Evolutionary conservation across 2,113 vertebrate species (phyloP), one percentile per base, ranked within the genome.

Genomic region (Colinus virginianus): DNA sequence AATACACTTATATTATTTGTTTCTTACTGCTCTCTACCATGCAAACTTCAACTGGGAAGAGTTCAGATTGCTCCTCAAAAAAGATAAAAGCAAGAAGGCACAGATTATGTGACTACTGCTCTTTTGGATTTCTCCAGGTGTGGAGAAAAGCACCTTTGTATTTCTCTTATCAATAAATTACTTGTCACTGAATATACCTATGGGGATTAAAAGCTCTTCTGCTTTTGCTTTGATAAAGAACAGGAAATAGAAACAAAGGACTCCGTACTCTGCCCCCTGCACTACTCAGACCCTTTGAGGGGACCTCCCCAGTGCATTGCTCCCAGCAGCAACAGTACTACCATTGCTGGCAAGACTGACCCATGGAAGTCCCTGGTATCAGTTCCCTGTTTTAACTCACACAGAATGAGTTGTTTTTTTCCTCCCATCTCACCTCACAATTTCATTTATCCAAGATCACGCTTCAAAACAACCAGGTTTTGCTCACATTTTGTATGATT

Each of bases 281-380:
- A 20, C 68, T 51, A 34, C 12, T 68, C 32, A 34, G 6, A 8
- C 28, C 30, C 26, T 40, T 56, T n/a, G 18, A 2, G 9, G 22
- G 17, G 13, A 8, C n/a, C 51, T 32, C 11, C 8, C 1, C 0
- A 0, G 10, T 46, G 20, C 36, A 20, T 11, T 84, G 63, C 25
- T 7, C 12, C 5, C 19, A 72, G 26, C 58, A 70, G 9, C 34
- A 69, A 38, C 55, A 92, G 13, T 23, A 55, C 23, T 70, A 21
- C 16, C 10, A 18, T 3, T 13, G n/a, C 61, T 28, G n/a, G 12
- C 15, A 80, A 74, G 56, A 56, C 2, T 9, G 68, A 16, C 2
- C 2, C 6, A 66, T 62, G 42, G 32, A 90, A 82, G 18, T 30
- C 58, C 13, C 11, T 28, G 40, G 23, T 9, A 70, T 26, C 34